These are phyloP conservation scores for Montipora foliosa DNA, from an alignment of 64 coral and sea anemone species.

Conservation along the genomic window DNA sequence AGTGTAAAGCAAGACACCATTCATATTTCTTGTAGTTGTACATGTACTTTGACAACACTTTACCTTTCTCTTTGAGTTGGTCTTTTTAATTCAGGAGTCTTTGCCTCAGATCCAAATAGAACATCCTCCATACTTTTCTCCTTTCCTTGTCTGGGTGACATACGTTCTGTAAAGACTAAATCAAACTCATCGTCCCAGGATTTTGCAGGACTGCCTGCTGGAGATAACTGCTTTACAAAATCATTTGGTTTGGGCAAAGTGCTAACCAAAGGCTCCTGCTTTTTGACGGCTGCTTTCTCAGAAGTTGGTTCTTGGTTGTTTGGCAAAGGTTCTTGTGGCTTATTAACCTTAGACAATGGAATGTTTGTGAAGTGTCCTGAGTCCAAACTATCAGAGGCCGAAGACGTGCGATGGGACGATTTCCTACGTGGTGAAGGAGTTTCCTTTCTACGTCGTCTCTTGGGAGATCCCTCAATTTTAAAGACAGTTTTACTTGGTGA, in stretches of 20 bases:
- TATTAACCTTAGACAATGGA: constrained; percentile 2
- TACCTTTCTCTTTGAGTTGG: constrained; percentile 2
- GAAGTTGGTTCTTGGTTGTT: neutral
- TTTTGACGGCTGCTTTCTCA: neutral
- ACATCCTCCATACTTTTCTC: constrained; percentile 42
- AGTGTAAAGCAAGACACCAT: too few relatives aligned
- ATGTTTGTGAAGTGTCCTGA: constrained; percentile 42
- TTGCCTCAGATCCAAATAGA: constrained; percentile 36
- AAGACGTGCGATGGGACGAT: neutral
- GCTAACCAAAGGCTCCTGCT: neutral
- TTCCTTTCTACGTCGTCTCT: neutral
- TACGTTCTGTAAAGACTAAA: constrained; percentile 36
- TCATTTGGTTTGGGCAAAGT: neutral
- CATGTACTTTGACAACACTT: neutral
- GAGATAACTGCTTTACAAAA: constrained; percentile 4
- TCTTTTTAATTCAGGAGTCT: constrained; percentile 45
- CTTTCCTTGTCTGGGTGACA: constrained; percentile 38
- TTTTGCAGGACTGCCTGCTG: constrained; percentile 7
- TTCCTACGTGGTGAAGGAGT: constrained; percentile 11
- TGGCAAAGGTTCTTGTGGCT: neutral
- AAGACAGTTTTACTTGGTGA: neutral
- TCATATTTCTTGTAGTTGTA: too few relatives aligned
- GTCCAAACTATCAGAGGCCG: constrained; percentile 35
- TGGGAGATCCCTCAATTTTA: neutral
- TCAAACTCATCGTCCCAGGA: constrained; percentile 45